Conservation (phyloP, 2,113 vertebrate species). For the Dryoscopus gambensis region DNA sequence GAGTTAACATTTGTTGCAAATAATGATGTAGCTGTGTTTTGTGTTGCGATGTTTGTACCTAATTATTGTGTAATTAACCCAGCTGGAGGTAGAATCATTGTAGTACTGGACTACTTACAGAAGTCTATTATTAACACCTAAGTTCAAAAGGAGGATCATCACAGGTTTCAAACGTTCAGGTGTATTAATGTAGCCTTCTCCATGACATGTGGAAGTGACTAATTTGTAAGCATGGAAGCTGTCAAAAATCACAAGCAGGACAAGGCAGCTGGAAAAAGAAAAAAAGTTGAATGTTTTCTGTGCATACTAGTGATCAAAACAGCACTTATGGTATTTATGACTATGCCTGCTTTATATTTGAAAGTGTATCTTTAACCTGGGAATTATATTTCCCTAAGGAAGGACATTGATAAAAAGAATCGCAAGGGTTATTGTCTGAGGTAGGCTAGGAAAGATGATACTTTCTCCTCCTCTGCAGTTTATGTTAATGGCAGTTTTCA, state of each 20-base stretch:
- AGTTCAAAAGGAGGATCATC: neutral
- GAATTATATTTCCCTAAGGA: neutral
- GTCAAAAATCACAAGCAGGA: neutral
- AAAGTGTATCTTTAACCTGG: neutral
- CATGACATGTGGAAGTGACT: neutral
- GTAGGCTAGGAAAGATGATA: neutral
- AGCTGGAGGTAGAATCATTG: constrained; percentile 60
- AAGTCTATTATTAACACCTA: constrained; percentile 48
- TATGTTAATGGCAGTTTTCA: neutral
- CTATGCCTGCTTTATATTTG: neutral
- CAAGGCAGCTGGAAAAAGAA: neutral
- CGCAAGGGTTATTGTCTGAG: neutral
- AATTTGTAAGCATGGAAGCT: neutral
- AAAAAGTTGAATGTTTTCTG: neutral
- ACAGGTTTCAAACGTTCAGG: neutral
- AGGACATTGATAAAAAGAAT: neutral
- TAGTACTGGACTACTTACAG: constrained; percentile 54
- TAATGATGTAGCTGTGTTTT: constrained; percentile 88
- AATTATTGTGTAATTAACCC: constrained; percentile 79
- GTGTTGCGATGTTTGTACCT: constrained; percentile 90
- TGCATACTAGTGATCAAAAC: neutral
- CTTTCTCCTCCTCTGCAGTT: neutral
- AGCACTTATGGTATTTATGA: neutral
- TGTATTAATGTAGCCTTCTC: neutral
- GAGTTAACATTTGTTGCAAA: constrained; percentile 94